Base-by-base conservation (phyloP, 2,888 invertebrate species). In the Stegana nigrithorax region DNA sequence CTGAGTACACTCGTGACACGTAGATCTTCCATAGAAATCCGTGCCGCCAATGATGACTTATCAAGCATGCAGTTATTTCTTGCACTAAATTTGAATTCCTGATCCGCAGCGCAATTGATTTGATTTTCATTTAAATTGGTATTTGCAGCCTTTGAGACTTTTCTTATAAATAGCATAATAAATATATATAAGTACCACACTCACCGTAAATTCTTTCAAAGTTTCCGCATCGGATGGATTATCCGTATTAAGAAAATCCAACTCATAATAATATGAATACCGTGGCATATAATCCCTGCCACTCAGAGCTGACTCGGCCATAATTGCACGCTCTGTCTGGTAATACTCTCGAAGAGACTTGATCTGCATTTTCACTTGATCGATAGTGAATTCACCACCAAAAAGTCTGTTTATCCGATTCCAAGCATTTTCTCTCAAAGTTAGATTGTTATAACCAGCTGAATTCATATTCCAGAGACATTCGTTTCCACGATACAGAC, bases 381-480 rank as follows among this genome's bases (percentile, higher is more conserved):
- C 53, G 19, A 55, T 23, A 14, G 53, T 21, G 7, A 36, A 32
- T 21, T n/a, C 32, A 10, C 14, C 27, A 17, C 36, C 19, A 8
- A 55, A 21, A 4, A 55, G 23, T 5, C 23, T 19, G 6, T 19
- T 19, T n/a, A 55, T 55, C 5, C 32, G 53, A 8, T 1, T 17
- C 53, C 53, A 55, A 19, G 32, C 53, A 23, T 27, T 36, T 21
- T 55, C 53, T 19, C 36, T 55, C 12, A 55, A 32, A 12, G 53
- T n/a, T 6, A 27, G n/a, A 36, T 55, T 55, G 23, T 36, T 10
- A 55, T 55, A 55, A 19, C 32, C 53, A 19, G 36, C 12, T 29
- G 53, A 55, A 19, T 21, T 36, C 23, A 36, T 32, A 55, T 55
- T 55, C 53, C 53, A 55, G 2, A 55, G 32, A 23, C 53, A 55